These are phyloP conservation scores for Clunio marinus DNA, from an alignment of 2,888 invertebrate species.

Conservation along the genomic window DNA sequence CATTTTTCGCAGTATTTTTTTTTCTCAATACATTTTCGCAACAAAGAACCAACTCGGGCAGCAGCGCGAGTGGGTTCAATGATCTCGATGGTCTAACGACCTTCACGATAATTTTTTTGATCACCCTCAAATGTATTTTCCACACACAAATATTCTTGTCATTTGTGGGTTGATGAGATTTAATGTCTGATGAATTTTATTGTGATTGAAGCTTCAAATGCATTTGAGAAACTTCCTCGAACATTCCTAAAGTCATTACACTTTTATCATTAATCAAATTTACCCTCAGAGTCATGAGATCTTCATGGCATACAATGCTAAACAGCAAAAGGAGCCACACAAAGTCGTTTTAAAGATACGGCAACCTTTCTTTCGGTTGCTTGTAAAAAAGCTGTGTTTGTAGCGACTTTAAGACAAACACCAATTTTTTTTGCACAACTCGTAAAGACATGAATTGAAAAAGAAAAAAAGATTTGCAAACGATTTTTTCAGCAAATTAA, in stretches of 20 bases:
- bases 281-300: not conserved
- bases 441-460: not conserved
- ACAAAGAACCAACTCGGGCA: slow-evolving; percentile 10
- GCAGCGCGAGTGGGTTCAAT: not conserved
- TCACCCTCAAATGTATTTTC: not conserved
- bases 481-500: slow-evolving; percentile 4
- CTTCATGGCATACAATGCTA: too few relatives aligned
- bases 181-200: not conserved
- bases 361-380: not conserved
- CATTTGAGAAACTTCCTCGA: not conserved
- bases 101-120: slow-evolving; percentile 25
- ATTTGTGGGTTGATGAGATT: too few relatives aligned
- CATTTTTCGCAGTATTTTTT: too few relatives aligned
- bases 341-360: too few relatives aligned
- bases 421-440: not conserved
- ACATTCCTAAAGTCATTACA: not conserved
- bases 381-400: not conserved
- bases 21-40: too few relatives aligned
- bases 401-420: not conserved
- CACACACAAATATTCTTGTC: not conserved
- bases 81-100: slow-evolving; percentile 19
- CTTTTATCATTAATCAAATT: slow-evolving; percentile 9
- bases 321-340: not conserved
- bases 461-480: not conserved
- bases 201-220: not conserved